These are phyloP conservation scores for Cataglyphis rosenhaueri DNA, from an alignment of 2,888 invertebrate species.

Conservation along the genomic window DNA sequence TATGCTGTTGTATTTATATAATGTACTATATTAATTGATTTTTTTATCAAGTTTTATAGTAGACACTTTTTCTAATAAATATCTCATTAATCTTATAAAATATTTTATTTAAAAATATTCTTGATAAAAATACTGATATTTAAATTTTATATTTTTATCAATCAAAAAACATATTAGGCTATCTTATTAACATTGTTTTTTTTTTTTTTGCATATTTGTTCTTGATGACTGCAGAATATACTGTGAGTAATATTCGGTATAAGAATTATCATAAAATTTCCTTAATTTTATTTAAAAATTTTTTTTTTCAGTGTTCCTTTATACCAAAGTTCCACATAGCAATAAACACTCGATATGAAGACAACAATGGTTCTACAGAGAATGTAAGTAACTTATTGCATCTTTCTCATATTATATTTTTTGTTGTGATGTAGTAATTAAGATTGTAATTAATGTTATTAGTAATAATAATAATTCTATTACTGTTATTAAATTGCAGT, in stretches of 20 bases:
- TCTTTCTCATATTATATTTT: not conserved
- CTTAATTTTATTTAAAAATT: slow-evolving; percentile 50
- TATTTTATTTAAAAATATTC: not conserved
- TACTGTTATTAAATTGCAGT: slow-evolving; percentile 86
- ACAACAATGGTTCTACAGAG: slow-evolving; percentile 94
- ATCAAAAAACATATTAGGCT: slow-evolving; percentile 13
- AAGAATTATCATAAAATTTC: not conserved
- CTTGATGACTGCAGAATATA: slow-evolving; percentile 88
- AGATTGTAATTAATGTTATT: not conserved
- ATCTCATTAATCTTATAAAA: not conserved
- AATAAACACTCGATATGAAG: slow-evolving; percentile 95
- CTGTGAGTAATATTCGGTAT: slow-evolving; percentile 87
- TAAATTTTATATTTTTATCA: not conserved
- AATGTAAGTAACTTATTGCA: slow-evolving; percentile 90
- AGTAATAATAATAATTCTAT: slow-evolving; percentile 49
- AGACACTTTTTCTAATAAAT: not conserved
- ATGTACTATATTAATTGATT: not conserved
- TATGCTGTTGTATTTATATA: slow-evolving; percentile 79
- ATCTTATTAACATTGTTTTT: slow-evolving; percentile 60
- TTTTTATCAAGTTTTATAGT: not conserved
- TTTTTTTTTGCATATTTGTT: slow-evolving; percentile 71
- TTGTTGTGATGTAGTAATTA: not conserved
- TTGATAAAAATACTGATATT: not conserved
- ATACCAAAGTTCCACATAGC: slow-evolving; percentile 94
- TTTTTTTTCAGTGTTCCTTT: slow-evolving; percentile 93